Conservation (phyloP, 2,797 vertebrate species). For the Mormyrus hasselquistii region DNA sequence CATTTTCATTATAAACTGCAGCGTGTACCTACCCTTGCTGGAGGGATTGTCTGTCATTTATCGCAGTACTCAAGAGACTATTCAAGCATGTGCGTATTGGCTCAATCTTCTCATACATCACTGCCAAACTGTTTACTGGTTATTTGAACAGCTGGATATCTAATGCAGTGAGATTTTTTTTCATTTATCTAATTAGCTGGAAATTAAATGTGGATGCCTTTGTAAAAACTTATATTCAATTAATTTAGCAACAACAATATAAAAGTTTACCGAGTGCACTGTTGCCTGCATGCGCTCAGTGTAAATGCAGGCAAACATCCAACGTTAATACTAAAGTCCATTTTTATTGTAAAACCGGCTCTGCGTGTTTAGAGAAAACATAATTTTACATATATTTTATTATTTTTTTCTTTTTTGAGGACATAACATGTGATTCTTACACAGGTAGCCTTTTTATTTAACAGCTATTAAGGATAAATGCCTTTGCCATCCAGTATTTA, state of each 20-base stretch:
- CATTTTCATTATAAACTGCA: neutral
- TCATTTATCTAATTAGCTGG: neutral
- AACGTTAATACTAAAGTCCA: neutral
- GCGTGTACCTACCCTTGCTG: slow-evolving; percentile 22
- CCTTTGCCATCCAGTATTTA: neutral
- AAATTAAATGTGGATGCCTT: neutral
- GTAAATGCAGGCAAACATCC: neutral
- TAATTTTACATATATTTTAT: neutral
- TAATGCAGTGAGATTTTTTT: neutral
- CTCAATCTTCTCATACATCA: neutral
- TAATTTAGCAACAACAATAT: neutral
- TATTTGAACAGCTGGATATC: neutral
- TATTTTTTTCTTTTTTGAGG: neutral
- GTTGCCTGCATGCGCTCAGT: neutral
- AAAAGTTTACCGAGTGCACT: neutral
- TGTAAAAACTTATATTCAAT: neutral
- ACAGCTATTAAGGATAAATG: neutral
- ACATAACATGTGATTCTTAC: neutral
- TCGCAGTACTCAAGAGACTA: neutral
- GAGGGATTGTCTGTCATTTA: slow-evolving; percentile 19
- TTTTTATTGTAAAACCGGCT: neutral
- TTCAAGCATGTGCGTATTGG: neutral
- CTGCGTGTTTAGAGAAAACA: neutral
- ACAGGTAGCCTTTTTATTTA: neutral
- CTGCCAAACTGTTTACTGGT: neutral